These are phyloP conservation scores for Dasyornis broadbenti DNA, from an alignment of 2,113 vertebrate species.

Conservation along the genomic window DNA sequence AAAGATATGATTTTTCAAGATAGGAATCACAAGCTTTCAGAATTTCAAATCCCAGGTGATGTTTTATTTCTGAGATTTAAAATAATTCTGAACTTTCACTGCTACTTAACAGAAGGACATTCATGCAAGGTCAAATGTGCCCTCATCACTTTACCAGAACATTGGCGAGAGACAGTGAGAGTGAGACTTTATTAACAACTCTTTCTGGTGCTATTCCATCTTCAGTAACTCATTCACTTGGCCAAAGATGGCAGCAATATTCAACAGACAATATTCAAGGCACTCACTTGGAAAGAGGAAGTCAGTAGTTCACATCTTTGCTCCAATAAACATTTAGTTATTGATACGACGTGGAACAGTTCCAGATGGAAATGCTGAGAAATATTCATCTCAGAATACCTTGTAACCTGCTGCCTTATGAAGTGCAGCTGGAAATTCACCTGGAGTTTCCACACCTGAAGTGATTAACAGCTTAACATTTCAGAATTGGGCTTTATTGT, in stretches of 20 bases:
- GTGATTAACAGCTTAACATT: neutral
- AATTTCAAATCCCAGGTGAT: neutral
- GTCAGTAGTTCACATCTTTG: neutral
- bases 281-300: neutral
- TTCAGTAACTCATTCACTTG: neutral
- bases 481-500: neutral
- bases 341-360: neutral
- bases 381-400: neutral
- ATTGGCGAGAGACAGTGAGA: neutral
- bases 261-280: neutral
- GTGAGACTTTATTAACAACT: neutral
- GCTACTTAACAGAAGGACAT: neutral
- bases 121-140: neutral
- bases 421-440: neutral
- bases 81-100: neutral
- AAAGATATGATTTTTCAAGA: neutral
- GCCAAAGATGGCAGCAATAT: neutral
- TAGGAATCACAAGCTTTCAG: neutral
- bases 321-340: constrained; percentile 30
- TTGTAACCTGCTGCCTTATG: neutral
- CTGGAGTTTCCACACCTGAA: neutral
- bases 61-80: neutral
- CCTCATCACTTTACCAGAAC: neutral
- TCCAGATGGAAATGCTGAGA: neutral
- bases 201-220: neutral